Percentiles rank a stretch among this genome's conserved stretches.
Conservation (phyloP, 2,113 vertebrate genomes). For the Meriones unguiculatus region DNA sequence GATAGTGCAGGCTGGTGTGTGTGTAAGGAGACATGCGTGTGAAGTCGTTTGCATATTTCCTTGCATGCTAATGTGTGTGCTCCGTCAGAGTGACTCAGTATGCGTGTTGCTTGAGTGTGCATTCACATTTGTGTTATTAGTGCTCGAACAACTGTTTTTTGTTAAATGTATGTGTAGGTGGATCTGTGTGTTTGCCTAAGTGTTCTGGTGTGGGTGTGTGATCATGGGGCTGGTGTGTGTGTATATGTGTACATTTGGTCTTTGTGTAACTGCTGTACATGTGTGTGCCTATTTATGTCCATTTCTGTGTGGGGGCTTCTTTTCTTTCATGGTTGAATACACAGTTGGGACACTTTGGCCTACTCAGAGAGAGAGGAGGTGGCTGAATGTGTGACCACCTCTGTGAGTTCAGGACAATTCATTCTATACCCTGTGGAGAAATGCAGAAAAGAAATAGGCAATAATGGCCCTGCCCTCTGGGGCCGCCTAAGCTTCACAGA, state of each 20-base stretch:
- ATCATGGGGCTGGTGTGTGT: not conserved
- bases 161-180: slow-evolving; percentile 10
- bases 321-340: not conserved
- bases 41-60: not conserved
- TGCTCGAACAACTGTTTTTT: not conserved
- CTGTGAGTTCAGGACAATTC: slow-evolving; percentile 53
- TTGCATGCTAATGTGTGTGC: slow-evolving; percentile 33
- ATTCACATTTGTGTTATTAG: not conserved
- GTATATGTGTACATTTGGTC: not conserved
- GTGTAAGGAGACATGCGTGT: not conserved
- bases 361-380: not conserved
- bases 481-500: slow-evolving; percentile 56
- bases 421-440: slow-evolving; percentile 49
- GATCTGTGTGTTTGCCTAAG: slow-evolving; percentile 9
- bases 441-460: slow-evolving; percentile 58
- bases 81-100: not conserved
- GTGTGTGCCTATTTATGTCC: not conserved
- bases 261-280: not conserved
- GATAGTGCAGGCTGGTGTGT: not conserved
- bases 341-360: slow-evolving; percentile 35
- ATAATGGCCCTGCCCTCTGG: slow-evolving; percentile 55
- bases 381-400: slow-evolving; percentile 36
- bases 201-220: slow-evolving; percentile 59
- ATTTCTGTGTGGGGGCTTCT: slow-evolving; percentile 1
- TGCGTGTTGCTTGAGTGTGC: not conserved